Evolutionary conservation across 1,140 invertebrate species (phyloP).

Genomic region (Drosophila sulfurigaster): DNA sequence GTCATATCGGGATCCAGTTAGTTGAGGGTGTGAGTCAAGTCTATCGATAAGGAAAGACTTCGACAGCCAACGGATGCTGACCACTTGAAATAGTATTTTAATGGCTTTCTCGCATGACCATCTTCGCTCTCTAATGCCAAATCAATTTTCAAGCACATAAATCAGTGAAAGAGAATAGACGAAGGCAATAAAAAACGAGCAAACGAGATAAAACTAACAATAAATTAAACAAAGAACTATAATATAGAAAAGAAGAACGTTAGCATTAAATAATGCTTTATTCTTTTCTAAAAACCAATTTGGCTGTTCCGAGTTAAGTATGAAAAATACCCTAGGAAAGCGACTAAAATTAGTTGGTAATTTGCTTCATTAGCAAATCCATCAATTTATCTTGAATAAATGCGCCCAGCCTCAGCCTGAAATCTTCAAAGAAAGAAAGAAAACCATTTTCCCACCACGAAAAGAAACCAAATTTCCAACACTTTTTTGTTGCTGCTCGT

Average conservation of each 20-base stretch:
- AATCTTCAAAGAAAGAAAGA: constrained; percentile 56
- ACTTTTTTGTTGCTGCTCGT: constrained; percentile 19
- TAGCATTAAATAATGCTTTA: background rate
- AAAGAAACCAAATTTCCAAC: constrained; percentile 60
- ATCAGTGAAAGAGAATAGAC: constrained; percentile 47
- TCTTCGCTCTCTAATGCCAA: constrained; percentile 48
- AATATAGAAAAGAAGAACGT: constrained; percentile 45
- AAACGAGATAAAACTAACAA: constrained; percentile 61
- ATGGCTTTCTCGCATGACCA: constrained; percentile 46
- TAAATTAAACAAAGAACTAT: constrained; percentile 65
- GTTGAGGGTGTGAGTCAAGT: too few species aligned
- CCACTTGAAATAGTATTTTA: constrained; percentile 60
- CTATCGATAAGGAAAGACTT: constrained; percentile 28
- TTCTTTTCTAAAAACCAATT: constrained; percentile 8
- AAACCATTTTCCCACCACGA: constrained; percentile 71
- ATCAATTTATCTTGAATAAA: constrained; percentile 45
- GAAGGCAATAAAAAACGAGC: constrained; percentile 46
- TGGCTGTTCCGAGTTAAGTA: constrained; percentile 1
- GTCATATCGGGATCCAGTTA: constrained; percentile 65
- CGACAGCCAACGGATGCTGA: constrained; percentile 24
- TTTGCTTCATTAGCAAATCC: constrained; percentile 55
- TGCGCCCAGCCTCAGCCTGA: constrained; percentile 2
- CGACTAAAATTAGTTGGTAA: constrained; percentile 45
- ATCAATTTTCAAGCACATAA: constrained; percentile 74
- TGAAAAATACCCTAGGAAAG: constrained; percentile 5